These are phyloP conservation scores for Asbolus verrucosus DNA, from an alignment of 1,140 invertebrate genomes.

Conservation along the genomic window DNA sequence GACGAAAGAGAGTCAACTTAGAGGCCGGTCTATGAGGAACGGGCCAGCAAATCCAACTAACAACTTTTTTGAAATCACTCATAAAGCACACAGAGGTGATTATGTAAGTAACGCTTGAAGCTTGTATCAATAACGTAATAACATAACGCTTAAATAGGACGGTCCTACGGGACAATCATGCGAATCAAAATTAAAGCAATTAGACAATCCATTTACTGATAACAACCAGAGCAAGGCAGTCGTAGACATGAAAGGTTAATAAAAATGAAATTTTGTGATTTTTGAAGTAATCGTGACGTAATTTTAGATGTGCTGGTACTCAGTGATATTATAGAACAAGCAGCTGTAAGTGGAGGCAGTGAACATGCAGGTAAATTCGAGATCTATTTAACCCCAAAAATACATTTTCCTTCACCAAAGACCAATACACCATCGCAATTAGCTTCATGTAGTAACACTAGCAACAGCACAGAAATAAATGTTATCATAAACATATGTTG, in stretches of 20 bases:
- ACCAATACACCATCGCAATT: constrained; percentile 53
- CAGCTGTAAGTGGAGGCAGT: constrained; percentile 86
- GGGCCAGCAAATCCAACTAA: constrained; percentile 71
- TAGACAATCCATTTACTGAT: constrained; percentile 93
- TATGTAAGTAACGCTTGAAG: constrained; percentile 72
- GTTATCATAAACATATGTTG: constrained; percentile 47
- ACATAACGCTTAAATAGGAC: constrained; percentile 54
- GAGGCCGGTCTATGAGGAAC: constrained; percentile 79
- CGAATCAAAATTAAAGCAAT: constrained; percentile 83
- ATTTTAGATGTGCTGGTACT: constrained; percentile 95
- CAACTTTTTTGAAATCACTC: constrained; percentile 74
- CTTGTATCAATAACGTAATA: not conserved
- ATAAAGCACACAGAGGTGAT: constrained; percentile 75
- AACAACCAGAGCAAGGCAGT: constrained; percentile 87
- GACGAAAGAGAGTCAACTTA: constrained; percentile 87
- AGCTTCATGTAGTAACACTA: constrained; percentile 57
- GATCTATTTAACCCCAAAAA: constrained; percentile 37
- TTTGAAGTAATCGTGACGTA: not conserved
- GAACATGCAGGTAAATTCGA: constrained; percentile 86
- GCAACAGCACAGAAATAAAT: constrained; percentile 49
- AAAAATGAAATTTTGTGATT: constrained; percentile 2
- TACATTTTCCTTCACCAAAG: constrained; percentile 21
- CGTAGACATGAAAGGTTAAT: constrained; percentile 91
- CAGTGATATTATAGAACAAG: constrained; percentile 97
- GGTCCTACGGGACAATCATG: constrained; percentile 61